These are phyloP conservation scores for Euproctis similis DNA, from an alignment of 2,888 invertebrate genomes.

Conservation along the genomic window DNA sequence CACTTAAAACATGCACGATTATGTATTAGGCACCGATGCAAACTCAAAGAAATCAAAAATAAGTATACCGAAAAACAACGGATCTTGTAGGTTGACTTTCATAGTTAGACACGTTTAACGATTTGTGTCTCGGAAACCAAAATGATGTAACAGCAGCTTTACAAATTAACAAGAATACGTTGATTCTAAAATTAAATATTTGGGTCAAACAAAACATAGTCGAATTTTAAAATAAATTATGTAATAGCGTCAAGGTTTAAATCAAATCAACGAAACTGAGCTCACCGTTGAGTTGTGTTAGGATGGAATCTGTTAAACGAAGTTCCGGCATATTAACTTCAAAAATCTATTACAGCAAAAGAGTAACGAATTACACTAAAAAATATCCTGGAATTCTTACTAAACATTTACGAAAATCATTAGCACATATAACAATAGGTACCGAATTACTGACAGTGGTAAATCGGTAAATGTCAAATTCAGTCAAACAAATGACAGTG, in stretches of 20 bases:
- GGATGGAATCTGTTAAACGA: conserved; percentile 51
- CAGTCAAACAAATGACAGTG: too few species aligned
- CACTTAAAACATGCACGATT: too few species aligned
- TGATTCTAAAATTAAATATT: conserved; percentile 66
- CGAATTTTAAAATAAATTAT: conserved; percentile 58
- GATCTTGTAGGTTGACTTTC: conserved; percentile 35
- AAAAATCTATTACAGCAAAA: too few species aligned
- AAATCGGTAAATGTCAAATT: too few species aligned
- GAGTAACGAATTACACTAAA: too few species aligned
- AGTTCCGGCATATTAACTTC: conserved; percentile 54
- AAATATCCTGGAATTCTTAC: too few species aligned
- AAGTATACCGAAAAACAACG: conserved; percentile 38
- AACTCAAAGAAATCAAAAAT: conserved; percentile 14
- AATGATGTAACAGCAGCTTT: conserved; percentile 33
- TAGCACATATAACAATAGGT: too few species aligned
- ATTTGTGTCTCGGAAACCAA: conserved; percentile 14
- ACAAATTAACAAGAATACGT: conserved; percentile 43
- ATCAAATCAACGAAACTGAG: conserved; percentile 10
- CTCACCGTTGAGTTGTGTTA: conserved; percentile 58
- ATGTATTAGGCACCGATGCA: conserved; percentile 8
- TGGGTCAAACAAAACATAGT: conserved; percentile 50
- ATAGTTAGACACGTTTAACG: conserved; percentile 7
- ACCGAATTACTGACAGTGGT: too few species aligned
- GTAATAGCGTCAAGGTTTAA: conserved; percentile 38
- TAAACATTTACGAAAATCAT: too few species aligned